phyloP scores from a whole-genome alignment of 2,888 invertebrate genomes.

The Euplexia lucipara region DNA sequence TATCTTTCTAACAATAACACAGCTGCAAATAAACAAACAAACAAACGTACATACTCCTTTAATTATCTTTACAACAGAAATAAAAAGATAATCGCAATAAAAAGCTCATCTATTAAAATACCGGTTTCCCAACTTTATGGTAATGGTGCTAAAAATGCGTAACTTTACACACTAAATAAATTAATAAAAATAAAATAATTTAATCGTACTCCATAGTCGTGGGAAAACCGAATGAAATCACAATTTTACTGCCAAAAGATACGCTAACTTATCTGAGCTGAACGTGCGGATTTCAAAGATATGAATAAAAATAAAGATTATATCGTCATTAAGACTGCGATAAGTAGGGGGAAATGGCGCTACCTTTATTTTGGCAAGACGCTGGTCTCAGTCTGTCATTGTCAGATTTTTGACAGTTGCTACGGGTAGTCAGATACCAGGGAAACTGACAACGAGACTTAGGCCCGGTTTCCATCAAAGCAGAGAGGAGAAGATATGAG shows the following conservation, averaged over 20 bases:
- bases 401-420: too few species aligned
- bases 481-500: too few species aligned
- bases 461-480: too few species aligned
- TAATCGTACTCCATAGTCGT: constrained; percentile 25
- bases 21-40: neutral
- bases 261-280: constrained; percentile 40
- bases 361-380: constrained; percentile 22
- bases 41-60: neutral
- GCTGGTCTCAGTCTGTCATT: neutral
- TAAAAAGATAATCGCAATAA: constrained; percentile 15
- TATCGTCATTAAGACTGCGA: constrained; percentile 24
- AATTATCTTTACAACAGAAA: constrained; percentile 9
- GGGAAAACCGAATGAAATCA: constrained; percentile 58
- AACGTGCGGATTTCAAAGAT: constrained; percentile 38
- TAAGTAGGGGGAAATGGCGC: constrained; percentile 17
- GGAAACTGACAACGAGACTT: too few species aligned
- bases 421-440: too few species aligned
- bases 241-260: constrained; percentile 49
- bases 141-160: constrained; percentile 7
- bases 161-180: constrained; percentile 8
- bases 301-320: constrained; percentile 39
- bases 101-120: constrained; percentile 1
- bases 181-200: constrained; percentile 29
- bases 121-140: constrained; percentile 28
- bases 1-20: neutral